Percentiles rank a stretch among this genome's conserved stretches.
phyloP scores from a whole-genome alignment of 2,113 vertebrate species.

The Mus musculus region DNA sequence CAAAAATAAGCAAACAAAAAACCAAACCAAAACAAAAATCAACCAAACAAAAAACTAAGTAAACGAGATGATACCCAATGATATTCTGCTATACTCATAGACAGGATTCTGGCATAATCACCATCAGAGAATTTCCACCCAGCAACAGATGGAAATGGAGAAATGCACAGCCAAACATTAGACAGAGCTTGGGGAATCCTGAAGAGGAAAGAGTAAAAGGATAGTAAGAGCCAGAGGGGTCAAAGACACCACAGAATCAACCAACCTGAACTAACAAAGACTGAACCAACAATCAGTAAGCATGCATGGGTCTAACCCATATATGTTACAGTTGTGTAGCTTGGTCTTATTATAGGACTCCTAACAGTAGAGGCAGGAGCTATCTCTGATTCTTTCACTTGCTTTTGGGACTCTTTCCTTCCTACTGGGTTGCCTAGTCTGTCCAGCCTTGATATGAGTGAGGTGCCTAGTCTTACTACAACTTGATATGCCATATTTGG shows the following conservation, averaged over 20 bases:
- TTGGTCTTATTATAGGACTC: background rate
- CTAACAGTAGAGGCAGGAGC: background rate
- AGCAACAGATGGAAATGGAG: background rate
- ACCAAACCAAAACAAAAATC: background rate
- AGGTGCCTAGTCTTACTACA: background rate
- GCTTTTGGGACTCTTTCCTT: background rate
- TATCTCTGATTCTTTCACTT: background rate
- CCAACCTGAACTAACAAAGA: background rate
- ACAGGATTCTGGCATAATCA: background rate
- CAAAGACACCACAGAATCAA: background rate
- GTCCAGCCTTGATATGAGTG: background rate
- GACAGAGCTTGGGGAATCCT: background rate
- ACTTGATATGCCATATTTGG: background rate
- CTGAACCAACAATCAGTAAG: background rate
- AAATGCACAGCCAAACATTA: background rate
- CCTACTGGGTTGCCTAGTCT: background rate
- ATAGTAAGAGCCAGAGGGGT: background rate
- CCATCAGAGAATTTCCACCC: background rate
- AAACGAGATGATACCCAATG: background rate
- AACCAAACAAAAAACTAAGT: background rate
- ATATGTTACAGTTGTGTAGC: background rate
- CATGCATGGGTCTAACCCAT: background rate
- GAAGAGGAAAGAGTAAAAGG: background rate
- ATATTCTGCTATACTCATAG: background rate
- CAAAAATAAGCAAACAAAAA: background rate